phyloP scores from a whole-genome alignment of 2,888 invertebrate genomes.

The Hedya salicella region DNA sequence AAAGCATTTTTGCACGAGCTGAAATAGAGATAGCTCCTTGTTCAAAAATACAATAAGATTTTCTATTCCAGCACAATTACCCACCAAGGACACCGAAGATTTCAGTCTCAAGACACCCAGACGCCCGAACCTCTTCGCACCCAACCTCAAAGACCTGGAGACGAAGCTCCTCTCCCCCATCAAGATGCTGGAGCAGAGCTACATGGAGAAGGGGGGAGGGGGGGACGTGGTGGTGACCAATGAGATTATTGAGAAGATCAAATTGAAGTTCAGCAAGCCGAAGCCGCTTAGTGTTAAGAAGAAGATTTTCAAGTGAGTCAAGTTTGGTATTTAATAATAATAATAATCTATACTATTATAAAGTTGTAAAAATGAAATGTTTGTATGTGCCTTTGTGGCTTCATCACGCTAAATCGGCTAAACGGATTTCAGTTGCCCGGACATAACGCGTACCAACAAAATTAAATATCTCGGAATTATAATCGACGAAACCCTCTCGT shows the following conservation, averaged over 20 bases:
- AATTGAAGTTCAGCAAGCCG: slow-evolving; percentile 60
- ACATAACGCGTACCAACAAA: no score
- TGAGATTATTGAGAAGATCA: slow-evolving; percentile 53
- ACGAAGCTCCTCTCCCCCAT: slow-evolving; percentile 59
- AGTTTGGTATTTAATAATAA: no score
- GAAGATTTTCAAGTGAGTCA: slow-evolving; percentile 68
- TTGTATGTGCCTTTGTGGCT: no score
- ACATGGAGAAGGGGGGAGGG: slow-evolving; percentile 53
- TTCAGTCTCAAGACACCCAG: slow-evolving; percentile 58
- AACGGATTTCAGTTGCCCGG: no score
- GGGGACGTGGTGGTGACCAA: slow-evolving; percentile 20
- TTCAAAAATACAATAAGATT: background rate
- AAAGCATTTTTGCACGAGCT: no score
- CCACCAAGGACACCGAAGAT: slow-evolving; percentile 50
- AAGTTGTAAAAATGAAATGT: no score
- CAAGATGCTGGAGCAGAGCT: slow-evolving; percentile 61
- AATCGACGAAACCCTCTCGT: no score
- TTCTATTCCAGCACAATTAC: slow-evolving; percentile 28
- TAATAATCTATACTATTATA: no score
- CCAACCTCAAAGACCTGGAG: slow-evolving; percentile 44
- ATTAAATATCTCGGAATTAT: no score
- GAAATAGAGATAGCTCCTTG: no score
- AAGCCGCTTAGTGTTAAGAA: slow-evolving; percentile 66
- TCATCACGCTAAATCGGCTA: no score
- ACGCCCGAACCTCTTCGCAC: slow-evolving; percentile 14